These are phyloP conservation scores for Matsumyia berberina DNA, from an alignment of 2,888 invertebrate genomes.

Conservation along the genomic window DNA sequence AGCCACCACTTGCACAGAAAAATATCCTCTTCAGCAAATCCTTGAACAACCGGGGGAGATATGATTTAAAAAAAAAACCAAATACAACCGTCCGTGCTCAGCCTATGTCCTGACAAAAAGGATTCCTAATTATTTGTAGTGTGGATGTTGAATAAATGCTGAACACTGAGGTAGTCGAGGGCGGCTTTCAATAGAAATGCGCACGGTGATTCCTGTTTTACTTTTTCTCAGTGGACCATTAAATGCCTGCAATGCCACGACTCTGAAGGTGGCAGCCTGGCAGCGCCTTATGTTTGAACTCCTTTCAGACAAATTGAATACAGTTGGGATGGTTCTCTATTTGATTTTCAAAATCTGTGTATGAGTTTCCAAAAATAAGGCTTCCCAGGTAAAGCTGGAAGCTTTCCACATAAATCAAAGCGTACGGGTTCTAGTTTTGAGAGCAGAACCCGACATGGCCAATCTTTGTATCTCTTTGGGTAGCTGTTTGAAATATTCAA, in stretches of 20 bases:
- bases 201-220: constrained; percentile 14
- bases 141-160: constrained; percentile 37
- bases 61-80: neutral
- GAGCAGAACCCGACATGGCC: too few relatives aligned
- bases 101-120: constrained; percentile 43
- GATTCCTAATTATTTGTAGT: constrained; percentile 69
- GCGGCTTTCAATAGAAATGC: constrained; percentile 43
- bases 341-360: constrained; percentile 14
- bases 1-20: constrained; percentile 10
- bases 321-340: constrained; percentile 27
- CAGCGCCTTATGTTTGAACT: neutral
- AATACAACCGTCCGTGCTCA: neutral
- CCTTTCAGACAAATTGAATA: constrained; percentile 56
- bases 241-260: constrained; percentile 32
- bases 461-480: too few relatives aligned
- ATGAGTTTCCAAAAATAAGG: neutral
- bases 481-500: too few relatives aligned
- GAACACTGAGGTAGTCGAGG: constrained; percentile 34
- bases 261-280: constrained; percentile 2
- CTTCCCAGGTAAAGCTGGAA: neutral
- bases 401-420: neutral
- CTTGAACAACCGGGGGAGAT: constrained; percentile 38
- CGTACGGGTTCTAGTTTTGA: too few relatives aligned
- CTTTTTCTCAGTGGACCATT: constrained; percentile 46
- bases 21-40: constrained; percentile 48